phyloP scores from a whole-genome alignment of 1,140 invertebrate species.

The Orussus abietinus region DNA sequence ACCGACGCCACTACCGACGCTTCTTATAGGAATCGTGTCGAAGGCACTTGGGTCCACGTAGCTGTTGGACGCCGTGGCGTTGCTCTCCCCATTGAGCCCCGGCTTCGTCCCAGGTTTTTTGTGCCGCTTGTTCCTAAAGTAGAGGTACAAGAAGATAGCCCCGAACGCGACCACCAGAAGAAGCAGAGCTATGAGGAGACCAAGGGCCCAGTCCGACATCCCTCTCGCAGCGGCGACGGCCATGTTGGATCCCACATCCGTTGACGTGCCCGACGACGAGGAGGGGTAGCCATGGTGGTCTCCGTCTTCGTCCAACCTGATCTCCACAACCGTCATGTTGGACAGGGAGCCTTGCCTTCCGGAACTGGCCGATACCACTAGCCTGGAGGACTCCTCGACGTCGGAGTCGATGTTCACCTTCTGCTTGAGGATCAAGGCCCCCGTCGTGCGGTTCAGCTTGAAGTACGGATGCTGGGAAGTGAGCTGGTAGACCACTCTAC shows the following conservation, averaged over 20 bases:
- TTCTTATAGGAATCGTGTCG: constrained; percentile 79
- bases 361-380: constrained; percentile 82
- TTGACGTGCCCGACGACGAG: constrained; percentile 70
- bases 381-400: constrained; percentile 60
- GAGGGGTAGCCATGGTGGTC: constrained; percentile 56
- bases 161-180: constrained; percentile 78
- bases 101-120: constrained; percentile 73
- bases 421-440: constrained; percentile 78
- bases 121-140: constrained; percentile 77
- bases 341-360: constrained; percentile 80
- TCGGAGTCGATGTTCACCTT: constrained; percentile 64
- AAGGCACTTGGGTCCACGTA: constrained; percentile 82
- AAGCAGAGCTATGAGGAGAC: constrained; percentile 76
- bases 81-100: constrained; percentile 63
- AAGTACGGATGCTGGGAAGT: constrained; percentile 82
- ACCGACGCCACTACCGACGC: constrained; percentile 30
- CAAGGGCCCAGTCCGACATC: constrained; percentile 81
- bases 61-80: constrained; percentile 69
- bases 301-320: constrained; percentile 63
- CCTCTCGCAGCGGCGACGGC: constrained; percentile 61
- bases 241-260: constrained; percentile 45
- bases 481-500: constrained; percentile 84
- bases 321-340: constrained; percentile 82
- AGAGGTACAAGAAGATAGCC: constrained; percentile 76
- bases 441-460: constrained; percentile 86